Evolutionary conservation across 2,888 invertebrate species (phyloP).

Genomic region (Pristionchus exspectatus): DNA sequence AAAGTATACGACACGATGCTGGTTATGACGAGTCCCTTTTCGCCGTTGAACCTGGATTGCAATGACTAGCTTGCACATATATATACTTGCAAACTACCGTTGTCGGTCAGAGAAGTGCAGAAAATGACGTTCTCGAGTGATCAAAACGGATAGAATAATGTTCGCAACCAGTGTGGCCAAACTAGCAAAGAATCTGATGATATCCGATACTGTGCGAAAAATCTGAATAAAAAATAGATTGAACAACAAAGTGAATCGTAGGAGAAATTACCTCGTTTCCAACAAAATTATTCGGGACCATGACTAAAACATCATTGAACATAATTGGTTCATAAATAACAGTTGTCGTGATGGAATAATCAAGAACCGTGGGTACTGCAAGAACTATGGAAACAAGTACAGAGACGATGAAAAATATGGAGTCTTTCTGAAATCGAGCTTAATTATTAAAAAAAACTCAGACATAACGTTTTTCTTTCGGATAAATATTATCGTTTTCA

Average conservation of each 20-base stretch:
- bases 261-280: neutral
- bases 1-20: neutral
- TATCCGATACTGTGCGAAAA: neutral
- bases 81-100: neutral
- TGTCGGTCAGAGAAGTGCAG: neutral
- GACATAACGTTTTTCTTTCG: too few relatives aligned
- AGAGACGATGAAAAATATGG: neutral
- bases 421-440: neutral
- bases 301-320: neutral
- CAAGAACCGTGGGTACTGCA: neutral
- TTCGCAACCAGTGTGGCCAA: neutral
- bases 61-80: too few relatives aligned
- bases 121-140: neutral
- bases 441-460: neutral
- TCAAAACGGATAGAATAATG: neutral
- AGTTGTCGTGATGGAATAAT: neutral
- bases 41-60: neutral
- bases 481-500: neutral
- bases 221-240: neutral
- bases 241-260: neutral
- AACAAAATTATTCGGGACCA: neutral
- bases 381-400: neutral
- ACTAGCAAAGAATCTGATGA: neutral
- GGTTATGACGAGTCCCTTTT: neutral
- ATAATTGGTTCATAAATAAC: neutral